phyloP scores from a whole-genome alignment of 2,797 vertebrate genomes.

The Labeo calbasu region DNA sequence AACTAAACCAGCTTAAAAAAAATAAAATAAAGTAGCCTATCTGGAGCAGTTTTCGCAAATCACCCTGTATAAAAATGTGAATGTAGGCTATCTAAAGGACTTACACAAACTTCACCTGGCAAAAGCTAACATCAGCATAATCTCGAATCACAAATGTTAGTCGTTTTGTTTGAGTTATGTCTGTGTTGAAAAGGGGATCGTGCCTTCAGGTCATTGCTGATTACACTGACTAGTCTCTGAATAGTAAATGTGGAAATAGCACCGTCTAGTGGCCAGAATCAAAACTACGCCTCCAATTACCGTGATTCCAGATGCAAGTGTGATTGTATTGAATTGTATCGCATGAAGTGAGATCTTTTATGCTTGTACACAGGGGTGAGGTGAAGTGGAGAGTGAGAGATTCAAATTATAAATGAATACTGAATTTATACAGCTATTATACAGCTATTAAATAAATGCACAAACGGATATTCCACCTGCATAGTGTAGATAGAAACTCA shows the following conservation, averaged over 20 bases:
- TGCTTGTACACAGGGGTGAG: neutral
- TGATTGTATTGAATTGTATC: neutral
- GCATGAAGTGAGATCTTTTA: neutral
- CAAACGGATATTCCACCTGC: neutral
- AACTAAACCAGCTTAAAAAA: neutral
- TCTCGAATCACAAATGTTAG: neutral
- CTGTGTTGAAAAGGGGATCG: neutral
- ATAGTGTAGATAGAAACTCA: neutral
- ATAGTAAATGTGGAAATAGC: conserved; percentile 40
- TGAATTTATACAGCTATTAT: neutral
- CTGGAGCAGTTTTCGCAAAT: no score
- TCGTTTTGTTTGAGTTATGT: conserved; percentile 6
- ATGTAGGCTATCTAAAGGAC: neutral
- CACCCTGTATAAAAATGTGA: no score
- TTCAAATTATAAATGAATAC: neutral
- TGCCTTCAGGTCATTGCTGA: conserved; percentile 3
- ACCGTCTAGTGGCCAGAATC: conserved; percentile 20
- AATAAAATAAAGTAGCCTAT: neutral
- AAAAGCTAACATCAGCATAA: neutral
- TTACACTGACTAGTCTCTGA: neutral
- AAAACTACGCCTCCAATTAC: neutral
- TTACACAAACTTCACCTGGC: neutral
- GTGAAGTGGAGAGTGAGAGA: neutral
- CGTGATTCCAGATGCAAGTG: neutral
- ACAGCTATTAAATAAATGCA: neutral